Evolutionary conservation across 2,797 vertebrate species (phyloP).

Genomic region (Sylvia borin): DNA sequence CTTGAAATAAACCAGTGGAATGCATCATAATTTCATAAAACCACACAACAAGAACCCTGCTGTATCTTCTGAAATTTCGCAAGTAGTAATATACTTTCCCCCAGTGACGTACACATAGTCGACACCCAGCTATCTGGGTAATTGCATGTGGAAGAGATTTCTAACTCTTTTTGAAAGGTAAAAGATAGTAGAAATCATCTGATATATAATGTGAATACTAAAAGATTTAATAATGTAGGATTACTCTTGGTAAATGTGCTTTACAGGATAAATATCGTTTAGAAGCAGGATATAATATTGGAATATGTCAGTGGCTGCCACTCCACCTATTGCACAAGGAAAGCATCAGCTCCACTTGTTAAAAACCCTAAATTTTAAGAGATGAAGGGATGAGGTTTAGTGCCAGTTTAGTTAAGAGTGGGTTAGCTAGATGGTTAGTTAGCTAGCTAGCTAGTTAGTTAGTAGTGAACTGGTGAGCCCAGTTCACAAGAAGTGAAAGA

Average conservation of each 20-base stretch:
- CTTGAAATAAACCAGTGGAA: background rate
- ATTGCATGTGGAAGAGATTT: background rate
- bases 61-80: background rate
- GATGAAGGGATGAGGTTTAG: background rate
- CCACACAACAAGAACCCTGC: background rate
- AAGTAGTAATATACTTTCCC: background rate
- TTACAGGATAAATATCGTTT: background rate
- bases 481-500: background rate
- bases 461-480: background rate
- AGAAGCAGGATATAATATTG: background rate
- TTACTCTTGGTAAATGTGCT: background rate
- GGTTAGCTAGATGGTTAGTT: background rate
- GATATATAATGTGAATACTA: background rate
- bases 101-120: background rate
- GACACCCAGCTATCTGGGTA: background rate
- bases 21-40: background rate
- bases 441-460: background rate
- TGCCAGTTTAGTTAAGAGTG: background rate
- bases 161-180: background rate
- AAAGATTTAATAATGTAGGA: background rate
- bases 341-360: background rate
- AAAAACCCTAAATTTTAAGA: background rate
- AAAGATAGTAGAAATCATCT: background rate
- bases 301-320: background rate
- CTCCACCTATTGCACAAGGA: background rate